phyloP scores from a whole-genome alignment of 2,113 vertebrate species.

The Dermatemys mawii region DNA sequence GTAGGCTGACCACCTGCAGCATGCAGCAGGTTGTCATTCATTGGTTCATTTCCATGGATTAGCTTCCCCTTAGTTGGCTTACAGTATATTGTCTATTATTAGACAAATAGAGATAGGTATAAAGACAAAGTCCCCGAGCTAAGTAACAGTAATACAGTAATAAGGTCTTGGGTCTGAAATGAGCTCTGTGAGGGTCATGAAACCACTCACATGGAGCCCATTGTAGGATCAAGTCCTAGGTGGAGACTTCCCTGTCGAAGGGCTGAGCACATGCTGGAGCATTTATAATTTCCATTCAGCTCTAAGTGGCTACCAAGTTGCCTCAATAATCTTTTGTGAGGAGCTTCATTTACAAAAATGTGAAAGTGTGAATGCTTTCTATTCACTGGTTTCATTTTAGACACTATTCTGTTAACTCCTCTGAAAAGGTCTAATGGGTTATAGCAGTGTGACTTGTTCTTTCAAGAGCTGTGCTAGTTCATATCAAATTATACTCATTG shows the following conservation, averaged over 20 bases:
- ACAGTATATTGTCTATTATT: not conserved
- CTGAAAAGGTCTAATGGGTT: not conserved
- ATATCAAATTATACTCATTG: accelerated
- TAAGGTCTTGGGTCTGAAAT: not conserved
- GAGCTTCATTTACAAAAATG: not conserved
- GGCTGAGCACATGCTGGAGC: not conserved
- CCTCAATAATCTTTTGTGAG: not conserved
- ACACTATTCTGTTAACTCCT: not conserved
- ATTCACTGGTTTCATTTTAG: not conserved
- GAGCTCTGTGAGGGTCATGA: not conserved
- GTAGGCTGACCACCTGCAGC: not conserved
- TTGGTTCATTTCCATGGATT: not conserved
- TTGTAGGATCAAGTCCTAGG: not conserved
- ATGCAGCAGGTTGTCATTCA: accelerated
- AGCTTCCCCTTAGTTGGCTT: not conserved
- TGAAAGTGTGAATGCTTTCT: not conserved
- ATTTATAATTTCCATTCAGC: not conserved
- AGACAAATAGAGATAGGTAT: not conserved
- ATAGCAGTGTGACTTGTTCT: not conserved
- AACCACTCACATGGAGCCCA: not conserved
- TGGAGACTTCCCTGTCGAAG: not conserved
- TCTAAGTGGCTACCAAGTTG: not conserved
- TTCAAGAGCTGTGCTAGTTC: not conserved
- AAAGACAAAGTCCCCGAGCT: not conserved
- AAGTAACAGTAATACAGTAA: not conserved